Evolutionary conservation across 2,797 vertebrate species (phyloP).

Genomic region (Falco naumanni): DNA sequence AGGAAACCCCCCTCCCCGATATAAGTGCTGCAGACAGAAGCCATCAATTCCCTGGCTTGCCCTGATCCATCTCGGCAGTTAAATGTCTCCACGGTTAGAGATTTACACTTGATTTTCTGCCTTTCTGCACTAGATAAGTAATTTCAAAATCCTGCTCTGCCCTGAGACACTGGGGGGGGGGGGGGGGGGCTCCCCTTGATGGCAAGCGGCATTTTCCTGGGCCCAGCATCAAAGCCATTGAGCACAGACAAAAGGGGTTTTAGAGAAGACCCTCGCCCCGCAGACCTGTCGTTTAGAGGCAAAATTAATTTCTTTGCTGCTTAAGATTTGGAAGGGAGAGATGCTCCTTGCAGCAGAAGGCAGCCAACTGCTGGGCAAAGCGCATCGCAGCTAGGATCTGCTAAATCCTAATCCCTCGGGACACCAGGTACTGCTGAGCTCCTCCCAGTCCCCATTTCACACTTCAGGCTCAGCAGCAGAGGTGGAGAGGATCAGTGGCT

Average conservation of each 20-base stretch:
- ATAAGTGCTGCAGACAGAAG: neutral
- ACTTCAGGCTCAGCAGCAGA: neutral
- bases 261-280: neutral
- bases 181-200: neutral
- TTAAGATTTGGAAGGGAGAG: neutral
- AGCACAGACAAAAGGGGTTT: neutral
- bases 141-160: constrained; percentile 15
- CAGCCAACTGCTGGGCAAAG: neutral
- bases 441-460: neutral
- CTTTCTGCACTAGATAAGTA: neutral
- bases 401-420: neutral
- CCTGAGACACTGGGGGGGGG: neutral
- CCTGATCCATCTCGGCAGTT: fast-evolving
- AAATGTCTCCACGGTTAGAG: neutral
- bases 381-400: neutral
- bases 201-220: neutral
- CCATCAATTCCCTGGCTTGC: neutral
- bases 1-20: neutral
- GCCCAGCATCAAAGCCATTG: constrained; percentile 10
- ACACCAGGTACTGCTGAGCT: neutral
- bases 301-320: constrained; percentile 14
- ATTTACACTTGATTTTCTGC: constrained; percentile 49
- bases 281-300: fast-evolving
- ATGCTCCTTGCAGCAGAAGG: neutral
- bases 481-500: fast-evolving